These are phyloP conservation scores for Lithophane socia DNA, from an alignment of 2,888 invertebrate species.

Conservation along the genomic window DNA sequence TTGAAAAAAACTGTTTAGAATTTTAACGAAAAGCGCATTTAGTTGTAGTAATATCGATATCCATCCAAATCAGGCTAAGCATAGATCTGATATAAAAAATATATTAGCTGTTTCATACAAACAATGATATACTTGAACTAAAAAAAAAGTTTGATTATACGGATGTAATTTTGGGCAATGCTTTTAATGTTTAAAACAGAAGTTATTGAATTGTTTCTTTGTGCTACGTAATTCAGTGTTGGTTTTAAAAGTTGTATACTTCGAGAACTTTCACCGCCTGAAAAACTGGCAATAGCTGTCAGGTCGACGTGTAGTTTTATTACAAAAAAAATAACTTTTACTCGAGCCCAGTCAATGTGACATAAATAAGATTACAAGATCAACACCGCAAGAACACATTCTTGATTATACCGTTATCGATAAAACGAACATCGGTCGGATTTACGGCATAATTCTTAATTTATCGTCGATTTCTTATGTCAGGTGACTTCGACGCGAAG, in stretches of 20 bases:
- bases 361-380: conserved; percentile 1
- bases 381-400: conserved; percentile 28
- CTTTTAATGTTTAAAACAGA: not conserved
- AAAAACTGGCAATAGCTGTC: not conserved
- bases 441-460: not conserved
- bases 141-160: not conserved
- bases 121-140: not conserved
- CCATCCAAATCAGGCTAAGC: not conserved
- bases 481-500: not conserved
- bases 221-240: not conserved
- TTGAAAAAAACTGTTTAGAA: no score
- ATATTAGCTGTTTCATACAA: not conserved
- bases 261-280: not conserved
- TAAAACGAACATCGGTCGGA: not conserved
- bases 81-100: not conserved
- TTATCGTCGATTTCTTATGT: conserved; percentile 8
- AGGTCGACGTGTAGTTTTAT: not conserved
- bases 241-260: not conserved
- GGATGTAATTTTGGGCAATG: not conserved
- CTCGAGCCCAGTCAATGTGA: not conserved
- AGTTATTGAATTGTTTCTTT: no score
- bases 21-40: not conserved
- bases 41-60: not conserved
- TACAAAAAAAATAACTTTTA: not conserved
- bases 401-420: conserved; percentile 34